Percentiles rank a stretch among this genome's conserved stretches.
phyloP scores from a whole-genome alignment of 2,888 invertebrate species.

The Phasia obesa region DNA sequence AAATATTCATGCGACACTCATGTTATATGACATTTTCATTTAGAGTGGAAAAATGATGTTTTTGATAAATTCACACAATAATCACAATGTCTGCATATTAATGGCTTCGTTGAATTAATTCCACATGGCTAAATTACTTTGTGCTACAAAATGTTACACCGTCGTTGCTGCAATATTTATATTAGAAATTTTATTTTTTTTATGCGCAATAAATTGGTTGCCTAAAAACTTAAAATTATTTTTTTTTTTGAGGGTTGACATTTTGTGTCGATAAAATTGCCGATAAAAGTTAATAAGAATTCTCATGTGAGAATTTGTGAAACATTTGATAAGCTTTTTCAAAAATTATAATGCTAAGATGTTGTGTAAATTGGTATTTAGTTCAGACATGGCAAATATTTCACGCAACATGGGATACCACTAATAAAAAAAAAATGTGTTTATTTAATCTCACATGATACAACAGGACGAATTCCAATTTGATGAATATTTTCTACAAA shows the following conservation, averaged over 20 bases:
- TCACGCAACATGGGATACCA: too few species aligned
- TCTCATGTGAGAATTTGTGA: neutral
- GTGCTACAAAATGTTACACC: constrained; percentile 44
- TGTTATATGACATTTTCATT: neutral
- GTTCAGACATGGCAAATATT: too few species aligned
- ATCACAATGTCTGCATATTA: constrained; percentile 38
- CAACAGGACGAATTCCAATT: too few species aligned
- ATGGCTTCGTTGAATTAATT: constrained; percentile 63
- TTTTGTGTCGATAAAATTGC: neutral
- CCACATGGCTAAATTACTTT: constrained; percentile 65
- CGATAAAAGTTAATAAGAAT: neutral
- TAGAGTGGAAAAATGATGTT: constrained; percentile 18
- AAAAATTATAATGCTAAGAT: too few species aligned
- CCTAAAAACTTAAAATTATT: neutral
- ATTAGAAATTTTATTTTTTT: constrained; percentile 35
- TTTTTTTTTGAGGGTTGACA: neutral
- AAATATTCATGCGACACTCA: constrained; percentile 8
- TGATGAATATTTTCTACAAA: too few species aligned
- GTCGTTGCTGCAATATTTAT: constrained; percentile 43
- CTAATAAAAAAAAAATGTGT: too few species aligned
- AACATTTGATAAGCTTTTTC: too few species aligned
- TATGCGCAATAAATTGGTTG: constrained; percentile 25
- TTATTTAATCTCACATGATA: too few species aligned
- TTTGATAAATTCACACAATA: constrained; percentile 46
- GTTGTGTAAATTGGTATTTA: too few species aligned